A percentile compares a stretch with the other conserved stretches of the same genome.
These are phyloP conservation scores for Acromyrmex echinatior DNA, from an alignment of 1,140 invertebrate genomes.

Conservation along the genomic window DNA sequence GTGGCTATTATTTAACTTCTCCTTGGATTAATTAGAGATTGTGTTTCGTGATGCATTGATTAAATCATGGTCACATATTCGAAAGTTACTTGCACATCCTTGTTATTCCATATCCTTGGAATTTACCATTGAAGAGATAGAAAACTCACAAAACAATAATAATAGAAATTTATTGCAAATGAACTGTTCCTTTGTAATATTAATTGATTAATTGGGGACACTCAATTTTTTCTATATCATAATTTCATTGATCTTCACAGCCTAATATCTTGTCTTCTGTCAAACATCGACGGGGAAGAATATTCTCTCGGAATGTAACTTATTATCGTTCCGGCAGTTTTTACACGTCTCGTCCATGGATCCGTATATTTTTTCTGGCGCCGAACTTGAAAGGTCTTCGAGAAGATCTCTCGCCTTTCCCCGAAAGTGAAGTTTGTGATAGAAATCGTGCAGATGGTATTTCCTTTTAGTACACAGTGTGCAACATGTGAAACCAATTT, in stretches of 20 bases:
- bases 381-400: constrained; percentile 32
- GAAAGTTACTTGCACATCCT: neutral
- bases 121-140: neutral
- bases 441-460: constrained; percentile 17
- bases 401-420: neutral
- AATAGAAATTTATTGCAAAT: neutral
- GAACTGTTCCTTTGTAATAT: neutral
- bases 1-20: neutral
- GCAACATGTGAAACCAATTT: constrained; percentile 23
- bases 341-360: constrained; percentile 36
- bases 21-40: neutral
- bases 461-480: neutral
- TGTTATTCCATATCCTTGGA: neutral
- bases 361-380: constrained; percentile 53
- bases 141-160: neutral
- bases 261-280: neutral
- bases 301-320: neutral
- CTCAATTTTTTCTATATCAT: neutral
- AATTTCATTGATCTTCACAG: neutral
- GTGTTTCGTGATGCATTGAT: neutral
- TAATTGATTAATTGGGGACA: neutral
- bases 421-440: constrained; percentile 10
- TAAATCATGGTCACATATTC: neutral
- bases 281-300: neutral
- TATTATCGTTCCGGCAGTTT: neutral